These are phyloP conservation scores for Aplocera efformata DNA, from an alignment of 2,888 invertebrate genomes.

Conservation along the genomic window DNA sequence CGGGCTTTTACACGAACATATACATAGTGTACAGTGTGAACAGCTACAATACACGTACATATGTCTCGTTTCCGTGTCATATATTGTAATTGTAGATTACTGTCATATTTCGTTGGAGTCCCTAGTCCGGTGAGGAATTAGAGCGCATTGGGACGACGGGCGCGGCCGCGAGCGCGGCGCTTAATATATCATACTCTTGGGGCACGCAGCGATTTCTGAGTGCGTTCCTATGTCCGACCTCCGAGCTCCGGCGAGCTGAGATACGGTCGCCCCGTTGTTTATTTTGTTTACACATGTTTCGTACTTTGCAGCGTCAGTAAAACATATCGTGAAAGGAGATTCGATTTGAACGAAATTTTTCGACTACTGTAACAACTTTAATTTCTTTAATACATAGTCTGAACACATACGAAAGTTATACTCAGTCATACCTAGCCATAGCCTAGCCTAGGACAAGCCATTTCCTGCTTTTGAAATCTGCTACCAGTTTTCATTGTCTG, in stretches of 20 bases:
- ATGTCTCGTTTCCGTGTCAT: slow-evolving; percentile 43
- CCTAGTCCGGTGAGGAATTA: slow-evolving; percentile 52
- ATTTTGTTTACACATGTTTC: slow-evolving; percentile 60
- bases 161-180: no score
- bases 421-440: no score
- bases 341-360: slow-evolving; percentile 6
- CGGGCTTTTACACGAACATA: no score
- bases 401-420: no score
- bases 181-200: slow-evolving; percentile 72
- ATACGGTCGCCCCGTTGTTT: slow-evolving; percentile 43
- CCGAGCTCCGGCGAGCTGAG: slow-evolving; percentile 31
- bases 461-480: no score
- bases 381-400: no score
- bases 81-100: slow-evolving; percentile 53
- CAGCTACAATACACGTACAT: no score
- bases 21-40: no score
- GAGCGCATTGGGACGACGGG: slow-evolving; percentile 40
- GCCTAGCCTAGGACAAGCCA: no score
- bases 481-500: no score
- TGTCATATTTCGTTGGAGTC: slow-evolving; percentile 56
- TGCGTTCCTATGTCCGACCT: slow-evolving; percentile 65
- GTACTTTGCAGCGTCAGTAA: slow-evolving; percentile 40
- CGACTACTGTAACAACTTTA: no score
- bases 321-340: slow-evolving; percentile 23
- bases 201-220: slow-evolving; percentile 53